phyloP scores from a whole-genome alignment of 2,888 invertebrate species.

The Odontocolon sp. region DNA sequence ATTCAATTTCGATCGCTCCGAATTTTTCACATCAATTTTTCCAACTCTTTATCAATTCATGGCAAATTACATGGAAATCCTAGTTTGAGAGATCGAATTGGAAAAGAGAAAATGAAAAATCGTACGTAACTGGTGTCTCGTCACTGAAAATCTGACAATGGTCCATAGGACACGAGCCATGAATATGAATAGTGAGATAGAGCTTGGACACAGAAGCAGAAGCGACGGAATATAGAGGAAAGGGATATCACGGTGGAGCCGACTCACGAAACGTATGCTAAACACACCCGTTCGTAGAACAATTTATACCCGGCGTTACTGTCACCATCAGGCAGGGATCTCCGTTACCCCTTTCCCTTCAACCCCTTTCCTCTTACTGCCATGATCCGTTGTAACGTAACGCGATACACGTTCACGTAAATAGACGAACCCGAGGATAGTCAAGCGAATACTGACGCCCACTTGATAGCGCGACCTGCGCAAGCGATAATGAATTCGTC shows the following conservation, averaged over 20 bases:
- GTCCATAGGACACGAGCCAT: conserved; percentile 36
- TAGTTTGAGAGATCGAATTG: too few relatives aligned
- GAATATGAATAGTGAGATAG: conserved; percentile 46
- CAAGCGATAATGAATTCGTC: conserved; percentile 44
- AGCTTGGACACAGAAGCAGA: conserved; percentile 16
- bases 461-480: conserved; percentile 21
- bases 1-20: too few relatives aligned
- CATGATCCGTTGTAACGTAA: conserved; percentile 30
- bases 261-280: conserved; percentile 44
- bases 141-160: conserved; percentile 46
- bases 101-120: too few relatives aligned
- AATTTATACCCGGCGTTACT: conserved; percentile 42
- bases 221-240: conserved; percentile 22
- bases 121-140: too few relatives aligned
- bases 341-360: conserved; percentile 2
- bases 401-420: conserved; percentile 35
- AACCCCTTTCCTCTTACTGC: too few relatives aligned
- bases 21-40: conserved; percentile 43
- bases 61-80: conserved; percentile 21
- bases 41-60: conserved; percentile 26
- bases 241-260: conserved; percentile 53
- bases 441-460: conserved; percentile 31
- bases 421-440: conserved; percentile 35
- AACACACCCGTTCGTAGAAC: conserved; percentile 37
- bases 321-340: conserved; percentile 24